Percentiles rank a stretch among this genome's conserved stretches.
phyloP scores from a whole-genome alignment of 2,888 invertebrate genomes.

The Eurois occulta region DNA sequence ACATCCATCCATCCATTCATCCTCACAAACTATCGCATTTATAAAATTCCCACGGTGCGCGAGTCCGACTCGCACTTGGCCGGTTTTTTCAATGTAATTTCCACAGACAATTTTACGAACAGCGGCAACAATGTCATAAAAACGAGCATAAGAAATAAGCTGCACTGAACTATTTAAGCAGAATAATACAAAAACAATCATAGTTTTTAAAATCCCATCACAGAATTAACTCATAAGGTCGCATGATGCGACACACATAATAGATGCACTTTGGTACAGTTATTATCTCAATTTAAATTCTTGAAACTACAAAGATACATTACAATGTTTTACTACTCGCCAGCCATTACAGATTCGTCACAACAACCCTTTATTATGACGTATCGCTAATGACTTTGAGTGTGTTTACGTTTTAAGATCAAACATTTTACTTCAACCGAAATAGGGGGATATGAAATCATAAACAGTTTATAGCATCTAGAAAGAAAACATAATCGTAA shows the following conservation, averaged over 20 bases:
- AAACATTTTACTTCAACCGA: slow-evolving; percentile 65
- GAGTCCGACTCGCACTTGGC: too few relatives aligned
- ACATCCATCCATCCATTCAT: too few relatives aligned
- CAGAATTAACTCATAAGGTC: not conserved
- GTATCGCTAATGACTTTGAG: slow-evolving; percentile 67
- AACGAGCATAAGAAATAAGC: not conserved
- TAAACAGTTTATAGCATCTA: slow-evolving; percentile 67
- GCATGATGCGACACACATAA: not conserved
- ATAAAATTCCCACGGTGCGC: too few relatives aligned
- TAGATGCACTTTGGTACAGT: slow-evolving; percentile 11
- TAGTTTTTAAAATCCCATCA: slow-evolving; percentile 9
- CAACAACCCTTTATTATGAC: slow-evolving; percentile 70
- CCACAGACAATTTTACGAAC: not conserved
- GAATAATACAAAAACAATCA: not conserved
- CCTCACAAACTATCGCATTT: too few relatives aligned
- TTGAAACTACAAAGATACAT: slow-evolving; percentile 54
- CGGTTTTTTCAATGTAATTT: not conserved
- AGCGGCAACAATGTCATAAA: not conserved
- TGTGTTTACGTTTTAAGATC: slow-evolving; percentile 67
- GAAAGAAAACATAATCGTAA: slow-evolving; percentile 75
- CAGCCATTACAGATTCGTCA: slow-evolving; percentile 65
- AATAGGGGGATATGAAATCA: slow-evolving; percentile 67
- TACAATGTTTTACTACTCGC: slow-evolving; percentile 54
- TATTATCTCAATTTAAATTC: slow-evolving; percentile 54
- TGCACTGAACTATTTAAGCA: not conserved